Conservation (phyloP, 1,140 invertebrate species). For the Calosoma granatense region DNA sequence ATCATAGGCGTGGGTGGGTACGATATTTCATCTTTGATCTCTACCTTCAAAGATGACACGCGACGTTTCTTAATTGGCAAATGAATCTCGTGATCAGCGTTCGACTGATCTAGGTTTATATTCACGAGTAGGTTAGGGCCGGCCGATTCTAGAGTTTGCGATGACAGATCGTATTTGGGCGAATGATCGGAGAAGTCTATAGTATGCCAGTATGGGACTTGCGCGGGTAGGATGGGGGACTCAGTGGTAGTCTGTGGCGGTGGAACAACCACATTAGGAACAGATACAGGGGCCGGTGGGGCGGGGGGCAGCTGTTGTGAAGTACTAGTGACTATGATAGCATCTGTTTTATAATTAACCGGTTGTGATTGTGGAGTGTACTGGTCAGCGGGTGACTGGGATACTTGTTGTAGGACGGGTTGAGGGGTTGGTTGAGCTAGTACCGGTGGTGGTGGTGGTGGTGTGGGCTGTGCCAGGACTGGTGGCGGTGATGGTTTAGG, state of each 20-base stretch:
- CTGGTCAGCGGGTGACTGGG: too few species aligned
- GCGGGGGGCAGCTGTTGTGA: too few species aligned
- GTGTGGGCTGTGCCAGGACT: too few species aligned
- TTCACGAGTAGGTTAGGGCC: neutral
- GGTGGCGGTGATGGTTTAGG: too few species aligned
- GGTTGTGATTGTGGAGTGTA: neutral
- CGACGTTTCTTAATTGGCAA: conserved; percentile 26
- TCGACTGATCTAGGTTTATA: conserved; percentile 15
- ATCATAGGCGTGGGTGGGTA: conserved; percentile 25
- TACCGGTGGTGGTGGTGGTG: too few species aligned
- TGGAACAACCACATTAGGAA: neutral
- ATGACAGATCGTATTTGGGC: neutral
- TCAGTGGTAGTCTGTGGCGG: too few species aligned
- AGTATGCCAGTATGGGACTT: neutral
- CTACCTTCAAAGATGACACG: conserved; percentile 15
- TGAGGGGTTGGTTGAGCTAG: neutral
- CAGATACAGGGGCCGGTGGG: neutral
- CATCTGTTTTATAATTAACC: neutral
- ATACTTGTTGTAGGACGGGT: neutral
- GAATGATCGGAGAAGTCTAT: neutral
- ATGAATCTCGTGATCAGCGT: conserved; percentile 17
- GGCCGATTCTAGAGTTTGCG: too few species aligned
- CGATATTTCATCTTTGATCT: conserved; percentile 21
- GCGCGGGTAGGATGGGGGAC: neutral
- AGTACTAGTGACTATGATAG: neutral